These are phyloP conservation scores for Scaptomyza polygonia DNA, from an alignment of 2,888 invertebrate species.

Conservation along the genomic window DNA sequence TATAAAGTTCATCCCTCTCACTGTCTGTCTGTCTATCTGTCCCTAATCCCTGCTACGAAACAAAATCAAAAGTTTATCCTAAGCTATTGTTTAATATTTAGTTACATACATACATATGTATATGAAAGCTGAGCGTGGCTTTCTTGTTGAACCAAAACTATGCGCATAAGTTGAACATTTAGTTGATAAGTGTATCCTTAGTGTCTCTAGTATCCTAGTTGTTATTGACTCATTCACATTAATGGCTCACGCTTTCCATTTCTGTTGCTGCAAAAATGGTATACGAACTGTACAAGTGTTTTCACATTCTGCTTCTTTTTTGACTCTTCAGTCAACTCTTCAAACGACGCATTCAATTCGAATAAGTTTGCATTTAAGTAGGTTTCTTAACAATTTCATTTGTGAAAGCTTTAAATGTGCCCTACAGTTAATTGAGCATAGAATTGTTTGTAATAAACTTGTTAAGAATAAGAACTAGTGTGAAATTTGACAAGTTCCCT, in stretches of 20 bases:
- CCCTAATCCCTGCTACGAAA: conserved; percentile 8
- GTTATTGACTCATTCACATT: conserved; percentile 34
- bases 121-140: conserved; percentile 51
- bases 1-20: conserved; percentile 61
- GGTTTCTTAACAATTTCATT: conserved; percentile 52
- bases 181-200: conserved; percentile 52
- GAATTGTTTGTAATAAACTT: background rate
- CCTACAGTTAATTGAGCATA: conserved; percentile 65
- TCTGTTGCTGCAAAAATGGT: conserved; percentile 23
- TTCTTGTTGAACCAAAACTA: conserved; percentile 77
- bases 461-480: conserved; percentile 6
- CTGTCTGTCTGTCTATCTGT: background rate
- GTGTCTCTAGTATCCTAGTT: conserved; percentile 35
- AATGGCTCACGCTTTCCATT: conserved; percentile 12
- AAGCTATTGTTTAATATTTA: conserved; percentile 70
- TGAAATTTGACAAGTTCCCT: conserved; percentile 19
- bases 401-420: conserved; percentile 84
- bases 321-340: conserved; percentile 7
- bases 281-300: conserved; percentile 34
- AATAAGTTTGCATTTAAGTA: conserved; percentile 54
- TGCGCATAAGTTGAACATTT: conserved; percentile 58
- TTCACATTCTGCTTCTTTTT: background rate
- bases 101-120: conserved; percentile 45
- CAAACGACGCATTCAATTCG: conserved; percentile 43
- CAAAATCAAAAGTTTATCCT: conserved; percentile 62